A percentile compares a stretch with the other conserved stretches of the same genome.
Evolutionary conservation across 2,888 invertebrate genomes (phyloP).

Genomic region (Acleris laterana): DNA sequence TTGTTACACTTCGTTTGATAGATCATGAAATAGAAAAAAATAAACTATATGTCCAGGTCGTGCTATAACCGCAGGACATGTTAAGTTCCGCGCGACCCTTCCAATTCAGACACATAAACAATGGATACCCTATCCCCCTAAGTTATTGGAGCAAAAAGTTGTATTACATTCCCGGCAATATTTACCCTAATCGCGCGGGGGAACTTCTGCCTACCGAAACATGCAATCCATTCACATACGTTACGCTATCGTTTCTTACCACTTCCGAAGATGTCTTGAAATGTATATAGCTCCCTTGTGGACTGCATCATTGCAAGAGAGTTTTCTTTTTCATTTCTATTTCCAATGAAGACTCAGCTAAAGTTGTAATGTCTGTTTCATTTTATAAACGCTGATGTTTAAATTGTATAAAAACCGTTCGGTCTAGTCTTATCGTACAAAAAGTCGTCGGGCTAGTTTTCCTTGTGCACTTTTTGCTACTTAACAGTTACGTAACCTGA

Average conservation of each 20-base stretch:
- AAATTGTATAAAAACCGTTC: not conserved
- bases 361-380: no score
- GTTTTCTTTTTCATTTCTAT: slow-evolving; percentile 2
- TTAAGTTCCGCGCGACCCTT: slow-evolving; percentile 15
- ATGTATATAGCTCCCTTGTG: slow-evolving; percentile 11
- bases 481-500: slow-evolving; percentile 45
- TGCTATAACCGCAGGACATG: slow-evolving; percentile 9
- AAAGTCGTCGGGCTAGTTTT: slow-evolving; percentile 8
- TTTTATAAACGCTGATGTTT: not conserved
- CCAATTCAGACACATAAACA: slow-evolving; percentile 3
- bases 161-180: slow-evolving; percentile 28
- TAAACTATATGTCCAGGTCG: not conserved
- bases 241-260: slow-evolving; percentile 9
- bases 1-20: not conserved
- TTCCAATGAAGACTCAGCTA: not conserved
- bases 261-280: slow-evolving; percentile 15
- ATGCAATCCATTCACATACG: slow-evolving; percentile 19
- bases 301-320: not conserved
- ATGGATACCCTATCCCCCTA: slow-evolving; percentile 24
- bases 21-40: not conserved
- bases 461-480: slow-evolving; percentile 29
- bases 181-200: slow-evolving; percentile 20
- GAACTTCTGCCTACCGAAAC: slow-evolving; percentile 10
- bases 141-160: slow-evolving; percentile 28
- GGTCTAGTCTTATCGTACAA: slow-evolving; percentile 6